Evolutionary conservation across 2,113 vertebrate genomes (phyloP), one percentile per base, ranked within the genome.

Genomic region (Donacobius atricapilla): DNA sequence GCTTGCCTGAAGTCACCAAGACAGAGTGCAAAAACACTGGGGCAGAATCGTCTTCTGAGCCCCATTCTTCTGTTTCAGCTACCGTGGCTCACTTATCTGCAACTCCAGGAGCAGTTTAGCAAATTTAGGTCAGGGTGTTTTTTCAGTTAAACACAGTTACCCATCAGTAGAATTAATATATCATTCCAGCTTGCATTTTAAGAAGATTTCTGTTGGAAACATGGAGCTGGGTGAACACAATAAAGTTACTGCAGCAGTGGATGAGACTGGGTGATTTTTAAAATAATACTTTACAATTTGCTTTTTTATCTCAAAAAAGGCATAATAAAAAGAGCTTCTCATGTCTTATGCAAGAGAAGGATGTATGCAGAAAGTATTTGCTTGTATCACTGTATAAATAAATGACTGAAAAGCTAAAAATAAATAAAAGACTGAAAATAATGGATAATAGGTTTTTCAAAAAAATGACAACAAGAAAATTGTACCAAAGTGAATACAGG

Each of bases 401-500:
- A 69, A 87, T 61, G 40, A 40, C 72, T 39, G 33, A 57, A 77
- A 60, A 72, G 8, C 45, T 64, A 68, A 76, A 86, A 58, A 58
- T 37, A 82, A 82, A 70, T 33, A 71, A 47, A 88, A 71, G 61
- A n/a, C 50, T 57, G 30, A 61, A 94, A 63, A 83, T 51, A 57
- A 79, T 53, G 44, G 79, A 60, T 77, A 82, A 83, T 23, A 86
- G 18, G 58, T 75, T 94, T 97, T 97, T 88, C 50, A 81, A 88
- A 95, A 95, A 97, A 71, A 92, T 90, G 79, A 91, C 94, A 96
- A 85, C 86, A 56, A 73, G 71, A 96, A 94, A 95, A 93, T 82
- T 93, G 93, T 95, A 73, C 79, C 87, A 76, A 98, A 97, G 94
- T 97, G 87, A 97, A 97, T 97, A 96, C 65, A 90, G 22, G 63